Evolutionary conservation across 2,797 vertebrate species (phyloP).

Genomic region (Eulemur albifrons): DNA sequence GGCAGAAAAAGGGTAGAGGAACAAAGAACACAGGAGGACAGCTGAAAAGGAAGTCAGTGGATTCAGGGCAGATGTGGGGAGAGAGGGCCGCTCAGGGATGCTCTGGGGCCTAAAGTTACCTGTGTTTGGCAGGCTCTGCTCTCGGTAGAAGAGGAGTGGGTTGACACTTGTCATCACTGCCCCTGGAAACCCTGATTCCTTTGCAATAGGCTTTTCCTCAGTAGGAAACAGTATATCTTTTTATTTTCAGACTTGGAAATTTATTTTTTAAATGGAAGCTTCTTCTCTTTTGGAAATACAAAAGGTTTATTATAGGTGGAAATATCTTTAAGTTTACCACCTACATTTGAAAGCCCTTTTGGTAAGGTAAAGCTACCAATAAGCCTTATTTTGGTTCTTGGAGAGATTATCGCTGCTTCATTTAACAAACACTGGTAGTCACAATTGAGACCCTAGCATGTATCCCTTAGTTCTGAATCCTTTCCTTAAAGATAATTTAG

Average conservation of each 20-base stretch:
- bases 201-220: not conserved
- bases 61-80: not conserved
- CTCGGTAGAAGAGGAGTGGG: not conserved
- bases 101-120: not conserved
- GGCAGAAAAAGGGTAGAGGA: not conserved
- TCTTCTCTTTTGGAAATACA: conserved; percentile 38
- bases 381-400: not conserved
- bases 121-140: not conserved
- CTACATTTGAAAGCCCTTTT: not conserved
- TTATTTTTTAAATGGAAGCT: conserved; percentile 17
- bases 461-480: conserved; percentile 8
- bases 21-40: not conserved
- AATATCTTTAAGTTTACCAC: conserved; percentile 20
- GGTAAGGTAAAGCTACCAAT: not conserved
- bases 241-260: conserved; percentile 50
- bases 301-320: not conserved
- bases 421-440: not conserved
- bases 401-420: not conserved
- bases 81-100: not conserved
- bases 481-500: conserved; percentile 30
- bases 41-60: not conserved
- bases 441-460: not conserved
- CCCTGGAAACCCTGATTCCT: not conserved
- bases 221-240: not conserved
- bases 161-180: not conserved